phyloP scores from a whole-genome alignment of 1,140 invertebrate species.

The Achatina immaculata region DNA sequence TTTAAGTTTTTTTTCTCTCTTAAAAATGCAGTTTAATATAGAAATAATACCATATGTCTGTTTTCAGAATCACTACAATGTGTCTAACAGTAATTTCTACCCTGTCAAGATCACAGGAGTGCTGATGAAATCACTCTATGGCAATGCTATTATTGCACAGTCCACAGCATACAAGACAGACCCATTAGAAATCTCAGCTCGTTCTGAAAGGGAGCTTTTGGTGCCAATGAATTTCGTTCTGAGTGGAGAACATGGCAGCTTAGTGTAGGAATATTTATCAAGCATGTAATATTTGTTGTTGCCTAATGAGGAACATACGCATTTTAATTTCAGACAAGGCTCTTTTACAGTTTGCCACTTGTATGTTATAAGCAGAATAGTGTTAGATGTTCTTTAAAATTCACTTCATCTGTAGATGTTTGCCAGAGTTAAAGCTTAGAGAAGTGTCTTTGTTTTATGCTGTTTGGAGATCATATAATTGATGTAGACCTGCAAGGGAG shows the following conservation, averaged over 20 bases:
- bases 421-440: no score
- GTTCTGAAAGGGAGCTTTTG: constrained; percentile 30
- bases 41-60: no score
- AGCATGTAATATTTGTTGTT: no score
- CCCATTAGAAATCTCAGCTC: constrained; percentile 28
- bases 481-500: no score
- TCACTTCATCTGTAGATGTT: no score
- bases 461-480: no score
- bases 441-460: no score
- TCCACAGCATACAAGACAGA: constrained; percentile 25
- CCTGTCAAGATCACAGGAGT: constrained; percentile 47
- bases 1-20: no score
- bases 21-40: no score
- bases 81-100: constrained; percentile 57
- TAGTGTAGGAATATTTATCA: constrained; percentile 25
- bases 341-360: neutral
- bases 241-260: constrained; percentile 28
- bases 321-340: neutral
- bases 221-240: constrained; percentile 36
- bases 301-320: constrained; percentile 1
- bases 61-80: constrained; percentile 54
- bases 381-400: no score
- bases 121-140: constrained; percentile 48
- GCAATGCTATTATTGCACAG: constrained; percentile 36
- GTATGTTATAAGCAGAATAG: no score